Evolutionary conservation across 2,113 vertebrate species (phyloP).

Genomic region (Lutjanus erythropterus): DNA sequence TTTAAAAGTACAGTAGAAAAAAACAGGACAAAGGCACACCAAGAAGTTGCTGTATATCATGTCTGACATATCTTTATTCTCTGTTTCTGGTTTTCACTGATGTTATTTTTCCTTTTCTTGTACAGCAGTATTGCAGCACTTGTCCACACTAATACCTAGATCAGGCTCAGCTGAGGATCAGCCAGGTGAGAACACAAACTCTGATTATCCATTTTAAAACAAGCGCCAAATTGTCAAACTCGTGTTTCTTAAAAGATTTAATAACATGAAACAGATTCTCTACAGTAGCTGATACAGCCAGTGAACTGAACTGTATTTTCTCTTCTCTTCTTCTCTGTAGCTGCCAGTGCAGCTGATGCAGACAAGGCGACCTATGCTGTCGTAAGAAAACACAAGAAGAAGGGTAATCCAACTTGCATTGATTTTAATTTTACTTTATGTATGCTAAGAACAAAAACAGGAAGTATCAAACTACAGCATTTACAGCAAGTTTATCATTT

Average conservation of each 20-base stretch:
- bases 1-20: too few relatives aligned
- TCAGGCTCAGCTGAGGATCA: background rate
- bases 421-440: background rate
- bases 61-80: background rate
- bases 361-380: background rate
- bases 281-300: too few relatives aligned
- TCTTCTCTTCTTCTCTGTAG: background rate
- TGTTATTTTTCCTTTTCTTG: background rate
- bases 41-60: background rate
- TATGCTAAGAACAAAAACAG: background rate
- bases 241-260: too few relatives aligned
- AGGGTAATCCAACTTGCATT: background rate
- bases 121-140: background rate
- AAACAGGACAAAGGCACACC: background rate
- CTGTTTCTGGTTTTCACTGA: background rate
- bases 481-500: too few relatives aligned
- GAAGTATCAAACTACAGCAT: too few relatives aligned
- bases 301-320: background rate
- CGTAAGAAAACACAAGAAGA: background rate
- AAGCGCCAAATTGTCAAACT: too few relatives aligned
- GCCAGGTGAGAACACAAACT: background rate
- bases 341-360: background rate
- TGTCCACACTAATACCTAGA: background rate
- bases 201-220: too few relatives aligned
- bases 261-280: too few relatives aligned